phyloP scores from a whole-genome alignment of 1,140 invertebrate genomes.

The Cherax quadricarinatus region DNA sequence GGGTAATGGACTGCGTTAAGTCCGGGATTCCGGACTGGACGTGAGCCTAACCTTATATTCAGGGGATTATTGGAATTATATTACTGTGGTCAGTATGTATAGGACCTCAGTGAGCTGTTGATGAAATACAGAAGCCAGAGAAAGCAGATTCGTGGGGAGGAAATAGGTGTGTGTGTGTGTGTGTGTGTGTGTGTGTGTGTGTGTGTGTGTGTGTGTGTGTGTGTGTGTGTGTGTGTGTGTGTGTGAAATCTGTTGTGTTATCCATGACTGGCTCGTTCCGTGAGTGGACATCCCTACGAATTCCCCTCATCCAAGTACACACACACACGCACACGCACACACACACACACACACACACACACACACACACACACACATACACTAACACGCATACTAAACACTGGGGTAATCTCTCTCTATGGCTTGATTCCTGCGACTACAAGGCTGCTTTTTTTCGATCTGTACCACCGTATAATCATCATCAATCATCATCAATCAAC shows the following conservation, averaged over 20 bases:
- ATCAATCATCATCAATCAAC: no score
- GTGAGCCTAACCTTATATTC: neutral
- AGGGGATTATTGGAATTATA: neutral
- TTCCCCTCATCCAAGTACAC: no score
- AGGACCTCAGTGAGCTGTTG: neutral
- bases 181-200: constrained; percentile 19
- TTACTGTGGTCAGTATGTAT: neutral
- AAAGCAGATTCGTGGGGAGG: no score
- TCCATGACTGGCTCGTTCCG: no score
- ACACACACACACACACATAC: neutral
- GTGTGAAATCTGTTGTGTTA: no score
- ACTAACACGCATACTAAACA: neutral
- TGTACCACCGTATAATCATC: no score
- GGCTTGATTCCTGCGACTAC: no score
- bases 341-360: neutral
- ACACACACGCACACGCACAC: no score
- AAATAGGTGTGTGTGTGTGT: neutral
- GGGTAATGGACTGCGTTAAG: neutral
- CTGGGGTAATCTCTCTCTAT: neutral
- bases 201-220: constrained; percentile 21
- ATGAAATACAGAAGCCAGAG: no score
- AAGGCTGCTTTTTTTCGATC: no score
- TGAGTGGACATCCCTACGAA: no score
- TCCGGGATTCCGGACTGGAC: neutral
- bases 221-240: neutral